Evolutionary conservation across 1,140 invertebrate genomes (phyloP).

Genomic region (Tetraneura akinire): DNA sequence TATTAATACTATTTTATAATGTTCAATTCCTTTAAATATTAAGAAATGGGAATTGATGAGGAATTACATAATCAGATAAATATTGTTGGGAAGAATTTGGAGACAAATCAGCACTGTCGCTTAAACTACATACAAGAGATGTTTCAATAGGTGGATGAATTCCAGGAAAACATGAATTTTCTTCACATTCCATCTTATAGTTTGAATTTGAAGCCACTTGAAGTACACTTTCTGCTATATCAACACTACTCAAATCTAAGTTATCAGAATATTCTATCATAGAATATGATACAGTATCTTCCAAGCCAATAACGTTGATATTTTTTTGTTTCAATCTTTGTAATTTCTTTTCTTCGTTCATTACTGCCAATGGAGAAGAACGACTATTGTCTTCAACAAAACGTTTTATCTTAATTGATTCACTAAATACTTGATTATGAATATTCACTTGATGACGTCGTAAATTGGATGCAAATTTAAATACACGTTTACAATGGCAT

Average conservation of each 20-base stretch:
- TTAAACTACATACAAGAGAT: conserved; percentile 44
- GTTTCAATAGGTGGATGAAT: conserved; percentile 49
- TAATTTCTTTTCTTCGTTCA: conserved; percentile 34
- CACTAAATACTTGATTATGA: conserved; percentile 21
- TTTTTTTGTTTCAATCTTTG: conserved; percentile 27
- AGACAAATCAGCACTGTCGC: conserved; percentile 33
- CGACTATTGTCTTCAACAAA: conserved; percentile 44
- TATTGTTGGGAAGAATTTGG: conserved; percentile 47
- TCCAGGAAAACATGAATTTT: conserved; percentile 47
- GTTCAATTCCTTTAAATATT: conserved; percentile 16
- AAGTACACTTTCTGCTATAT: conserved; percentile 40
- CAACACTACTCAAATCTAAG: conserved; percentile 41
- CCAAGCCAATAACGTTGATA: not conserved
- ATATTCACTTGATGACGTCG: conserved; percentile 39
- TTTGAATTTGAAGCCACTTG: conserved; percentile 31
- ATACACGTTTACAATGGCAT: conserved; percentile 27
- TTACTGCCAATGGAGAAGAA: conserved; percentile 13
- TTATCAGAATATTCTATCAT: conserved; percentile 36
- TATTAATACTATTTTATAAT: not conserved
- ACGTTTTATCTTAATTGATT: conserved; percentile 14
- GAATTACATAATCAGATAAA: conserved; percentile 41
- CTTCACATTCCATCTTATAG: conserved; percentile 45
- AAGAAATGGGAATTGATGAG: conserved; percentile 46
- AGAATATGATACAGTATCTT: conserved; percentile 31
- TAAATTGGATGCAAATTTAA: conserved; percentile 45